Conservation (phyloP, 2,113 vertebrate genomes). For the Pipra filicauda region DNA sequence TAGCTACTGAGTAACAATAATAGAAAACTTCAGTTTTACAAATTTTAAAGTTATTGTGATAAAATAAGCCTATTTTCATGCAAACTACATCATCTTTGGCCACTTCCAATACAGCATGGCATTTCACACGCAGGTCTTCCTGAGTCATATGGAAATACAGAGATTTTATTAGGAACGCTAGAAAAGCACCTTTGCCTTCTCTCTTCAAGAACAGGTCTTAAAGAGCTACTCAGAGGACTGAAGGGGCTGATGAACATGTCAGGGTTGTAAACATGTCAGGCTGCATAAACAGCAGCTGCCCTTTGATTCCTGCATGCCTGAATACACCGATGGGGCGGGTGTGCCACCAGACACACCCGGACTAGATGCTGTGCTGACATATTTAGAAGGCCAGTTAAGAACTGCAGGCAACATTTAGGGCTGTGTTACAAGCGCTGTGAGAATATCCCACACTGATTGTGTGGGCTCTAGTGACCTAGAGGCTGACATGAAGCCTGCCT, state of each 20-base stretch:
- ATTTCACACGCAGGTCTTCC: neutral
- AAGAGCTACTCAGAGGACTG: neutral
- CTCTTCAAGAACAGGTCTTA: neutral
- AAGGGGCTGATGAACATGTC: neutral
- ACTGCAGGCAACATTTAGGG: rapidly evolving
- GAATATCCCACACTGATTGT: neutral
- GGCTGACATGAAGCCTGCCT: neutral
- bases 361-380: neutral
- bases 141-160: neutral
- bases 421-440: neutral
- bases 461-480: neutral
- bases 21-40: neutral
- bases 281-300: neutral
- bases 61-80: neutral
- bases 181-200: neutral
- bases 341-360: neutral
- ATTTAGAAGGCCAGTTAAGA: neutral
- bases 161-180: neutral
- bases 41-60: neutral
- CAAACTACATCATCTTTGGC: neutral
- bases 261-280: neutral
- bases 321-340: rapidly evolving
- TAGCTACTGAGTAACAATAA: neutral
- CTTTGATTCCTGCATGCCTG: neutral
- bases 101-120: neutral